Conservation (phyloP, 2,888 invertebrate species). For the Tipula helvola region DNA sequence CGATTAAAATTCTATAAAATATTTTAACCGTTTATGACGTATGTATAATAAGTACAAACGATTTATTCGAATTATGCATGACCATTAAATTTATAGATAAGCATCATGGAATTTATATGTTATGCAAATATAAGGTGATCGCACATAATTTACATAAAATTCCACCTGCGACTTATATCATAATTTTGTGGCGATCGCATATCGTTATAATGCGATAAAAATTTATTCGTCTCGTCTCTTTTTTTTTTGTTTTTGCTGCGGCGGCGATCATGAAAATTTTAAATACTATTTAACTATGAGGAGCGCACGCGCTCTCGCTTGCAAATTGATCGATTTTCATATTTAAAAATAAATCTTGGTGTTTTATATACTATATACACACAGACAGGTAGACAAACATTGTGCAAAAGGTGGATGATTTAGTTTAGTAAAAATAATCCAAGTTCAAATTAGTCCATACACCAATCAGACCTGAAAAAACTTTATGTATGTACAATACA, state of each 20-base stretch:
- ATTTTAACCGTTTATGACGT: neutral
- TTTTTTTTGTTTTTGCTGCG: too few relatives aligned
- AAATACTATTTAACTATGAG: too few relatives aligned
- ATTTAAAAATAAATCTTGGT: neutral
- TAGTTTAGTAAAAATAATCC: neutral
- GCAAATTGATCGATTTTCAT: neutral
- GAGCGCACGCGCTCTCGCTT: neutral
- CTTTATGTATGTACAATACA: neutral
- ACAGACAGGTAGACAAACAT: neutral
- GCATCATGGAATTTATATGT: neutral
- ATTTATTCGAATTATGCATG: neutral
- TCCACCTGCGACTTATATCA: neutral
- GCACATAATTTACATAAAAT: neutral
- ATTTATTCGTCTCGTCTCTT: neutral
- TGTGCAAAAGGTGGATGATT: neutral
- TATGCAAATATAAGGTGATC: neutral
- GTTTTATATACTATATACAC: neutral
- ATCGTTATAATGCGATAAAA: neutral
- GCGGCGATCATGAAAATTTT: too few relatives aligned
- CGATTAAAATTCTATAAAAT: neutral
- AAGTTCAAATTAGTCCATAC: conserved; percentile 4
- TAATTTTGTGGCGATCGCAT: neutral
- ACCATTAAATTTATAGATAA: neutral
- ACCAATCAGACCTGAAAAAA: neutral
- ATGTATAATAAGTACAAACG: neutral